Evolutionary conservation across 2,888 invertebrate species (phyloP).

Genomic region (Agelastica alni): DNA sequence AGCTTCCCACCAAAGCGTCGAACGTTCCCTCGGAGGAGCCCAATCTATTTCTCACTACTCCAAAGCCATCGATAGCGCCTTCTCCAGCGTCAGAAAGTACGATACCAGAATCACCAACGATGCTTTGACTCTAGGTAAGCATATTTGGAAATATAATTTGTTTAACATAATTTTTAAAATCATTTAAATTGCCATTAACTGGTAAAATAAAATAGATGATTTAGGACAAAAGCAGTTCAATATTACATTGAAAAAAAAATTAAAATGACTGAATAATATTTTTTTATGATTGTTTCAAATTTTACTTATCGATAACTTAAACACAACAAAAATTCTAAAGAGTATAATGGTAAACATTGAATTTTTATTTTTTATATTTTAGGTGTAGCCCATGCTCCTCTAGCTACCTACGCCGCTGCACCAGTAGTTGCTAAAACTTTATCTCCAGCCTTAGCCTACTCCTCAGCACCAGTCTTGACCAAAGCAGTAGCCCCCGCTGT

Average conservation of each 20-base stretch:
- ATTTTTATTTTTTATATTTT: no score
- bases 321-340: no score
- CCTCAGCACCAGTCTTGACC: slow-evolving; percentile 34
- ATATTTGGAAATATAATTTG: no score
- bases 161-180: no score
- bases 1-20: slow-evolving; percentile 61
- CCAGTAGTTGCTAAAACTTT: slow-evolving; percentile 34
- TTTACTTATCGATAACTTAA: no score
- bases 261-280: no score
- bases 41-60: slow-evolving; percentile 59
- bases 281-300: no score
- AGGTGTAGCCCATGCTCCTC: slow-evolving; percentile 21
- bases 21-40: slow-evolving; percentile 63
- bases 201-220: not conserved
- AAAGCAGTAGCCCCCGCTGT: slow-evolving; percentile 60
- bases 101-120: slow-evolving; percentile 65
- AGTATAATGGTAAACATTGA: no score
- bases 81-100: slow-evolving; percentile 65
- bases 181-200: no score
- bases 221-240: not conserved
- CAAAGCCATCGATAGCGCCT: slow-evolving; percentile 65
- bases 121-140: slow-evolving; percentile 52
- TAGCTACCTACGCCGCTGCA: slow-evolving; percentile 45
- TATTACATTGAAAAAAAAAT: no score
- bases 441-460: slow-evolving; percentile 12